These are phyloP conservation scores for Tachina lurida DNA, from an alignment of 2,888 invertebrate species.

Conservation along the genomic window DNA sequence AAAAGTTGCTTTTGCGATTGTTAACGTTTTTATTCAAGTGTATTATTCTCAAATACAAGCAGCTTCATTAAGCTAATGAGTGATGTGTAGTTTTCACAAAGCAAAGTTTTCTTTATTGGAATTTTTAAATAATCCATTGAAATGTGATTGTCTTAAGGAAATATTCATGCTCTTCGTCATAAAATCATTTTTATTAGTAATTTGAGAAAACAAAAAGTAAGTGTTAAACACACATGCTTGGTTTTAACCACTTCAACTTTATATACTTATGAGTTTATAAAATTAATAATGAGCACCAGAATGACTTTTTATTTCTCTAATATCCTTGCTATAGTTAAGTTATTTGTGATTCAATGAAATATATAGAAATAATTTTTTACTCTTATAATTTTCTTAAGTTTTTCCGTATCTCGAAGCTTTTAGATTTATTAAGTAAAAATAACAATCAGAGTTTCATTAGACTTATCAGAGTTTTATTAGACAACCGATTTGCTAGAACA, in stretches of 20 bases:
- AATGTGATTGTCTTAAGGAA: background rate
- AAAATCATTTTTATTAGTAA: background rate
- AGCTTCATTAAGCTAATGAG: conserved; percentile 56
- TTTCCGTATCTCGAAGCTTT: too few species aligned
- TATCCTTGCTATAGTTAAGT: too few species aligned
- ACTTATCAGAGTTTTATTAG: too few species aligned
- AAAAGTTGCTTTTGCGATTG: background rate
- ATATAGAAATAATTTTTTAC: too few species aligned
- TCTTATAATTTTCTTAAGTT: too few species aligned
- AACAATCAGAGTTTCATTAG: too few species aligned
- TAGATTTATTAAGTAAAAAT: too few species aligned
- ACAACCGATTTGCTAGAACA: too few species aligned
- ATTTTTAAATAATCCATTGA: conserved; percentile 22
- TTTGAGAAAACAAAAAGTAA: background rate
- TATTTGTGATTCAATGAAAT: too few species aligned
- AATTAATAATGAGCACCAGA: background rate
- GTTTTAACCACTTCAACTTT: too few species aligned
- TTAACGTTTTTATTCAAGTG: too few species aligned
- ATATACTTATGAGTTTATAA: background rate
- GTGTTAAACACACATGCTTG: background rate
- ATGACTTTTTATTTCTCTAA: background rate
- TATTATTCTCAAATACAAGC: background rate
- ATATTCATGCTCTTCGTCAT: background rate
- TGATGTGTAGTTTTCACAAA: background rate
- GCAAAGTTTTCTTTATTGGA: background rate